These are phyloP conservation scores for Tinamus guttatus DNA, from an alignment of 2,113 vertebrate species.

Conservation along the genomic window DNA sequence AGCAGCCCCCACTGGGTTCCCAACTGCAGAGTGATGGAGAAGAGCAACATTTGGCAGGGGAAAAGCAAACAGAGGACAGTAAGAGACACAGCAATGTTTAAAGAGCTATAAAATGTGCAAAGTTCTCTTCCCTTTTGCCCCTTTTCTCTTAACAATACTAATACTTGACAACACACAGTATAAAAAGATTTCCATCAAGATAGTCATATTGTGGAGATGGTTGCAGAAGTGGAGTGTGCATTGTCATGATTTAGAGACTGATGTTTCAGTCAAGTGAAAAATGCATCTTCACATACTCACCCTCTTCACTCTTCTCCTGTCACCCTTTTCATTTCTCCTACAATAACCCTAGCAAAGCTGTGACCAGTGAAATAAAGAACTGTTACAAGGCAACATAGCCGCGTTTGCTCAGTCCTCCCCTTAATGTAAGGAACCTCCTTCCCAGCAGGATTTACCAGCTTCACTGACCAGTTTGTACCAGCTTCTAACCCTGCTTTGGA, in stretches of 20 bases:
- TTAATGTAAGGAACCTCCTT: background rate
- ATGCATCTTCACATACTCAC: accelerated
- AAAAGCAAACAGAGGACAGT: background rate
- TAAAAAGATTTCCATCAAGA: background rate
- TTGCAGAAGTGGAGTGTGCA: background rate
- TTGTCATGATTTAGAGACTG: accelerated
- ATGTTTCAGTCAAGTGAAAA: accelerated
- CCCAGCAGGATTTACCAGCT: background rate
- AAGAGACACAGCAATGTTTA: background rate
- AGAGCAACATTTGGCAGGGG: accelerated
- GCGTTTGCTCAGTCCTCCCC: background rate
- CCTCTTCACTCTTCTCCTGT: background rate
- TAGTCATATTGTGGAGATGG: accelerated
- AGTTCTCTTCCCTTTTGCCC: background rate
- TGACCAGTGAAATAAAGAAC: background rate
- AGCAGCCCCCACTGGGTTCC: background rate
- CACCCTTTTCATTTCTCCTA: background rate
- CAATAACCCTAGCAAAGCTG: background rate
- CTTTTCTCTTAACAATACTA: background rate
- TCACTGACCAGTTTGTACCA: background rate
- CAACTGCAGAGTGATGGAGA: background rate
- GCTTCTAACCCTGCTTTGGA: no score
- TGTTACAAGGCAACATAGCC: background rate
- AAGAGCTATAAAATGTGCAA: accelerated
- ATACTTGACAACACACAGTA: background rate